phyloP scores from a whole-genome alignment of 2,113 vertebrate genomes.

The Steatornis caripensis region DNA sequence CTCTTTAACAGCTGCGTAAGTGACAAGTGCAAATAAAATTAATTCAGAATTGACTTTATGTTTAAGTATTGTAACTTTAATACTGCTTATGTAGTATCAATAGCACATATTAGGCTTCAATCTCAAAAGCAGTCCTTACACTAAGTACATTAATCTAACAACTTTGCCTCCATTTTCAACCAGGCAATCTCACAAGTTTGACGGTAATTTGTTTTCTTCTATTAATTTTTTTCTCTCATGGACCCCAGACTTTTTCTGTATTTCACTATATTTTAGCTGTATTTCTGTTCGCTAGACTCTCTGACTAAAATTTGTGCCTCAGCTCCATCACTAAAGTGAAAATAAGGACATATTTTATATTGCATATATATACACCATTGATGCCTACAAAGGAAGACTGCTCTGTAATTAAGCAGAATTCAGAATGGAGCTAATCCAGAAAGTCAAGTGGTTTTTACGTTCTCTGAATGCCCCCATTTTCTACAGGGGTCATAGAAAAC shows the following conservation, averaged over 20 bases:
- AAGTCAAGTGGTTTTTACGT: rapidly evolving
- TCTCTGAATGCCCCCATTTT: background rate
- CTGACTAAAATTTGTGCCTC: background rate
- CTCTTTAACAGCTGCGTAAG: background rate
- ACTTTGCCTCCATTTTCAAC: background rate
- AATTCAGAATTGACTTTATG: background rate
- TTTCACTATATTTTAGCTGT: background rate
- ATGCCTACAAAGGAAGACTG: background rate
- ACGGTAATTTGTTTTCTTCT: background rate
- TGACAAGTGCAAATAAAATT: background rate
- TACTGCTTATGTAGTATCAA: background rate
- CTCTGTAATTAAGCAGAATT: background rate
- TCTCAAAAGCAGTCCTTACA: background rate
- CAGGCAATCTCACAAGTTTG: background rate
- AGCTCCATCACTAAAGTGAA: background rate
- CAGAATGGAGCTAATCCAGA: background rate
- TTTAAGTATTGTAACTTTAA: background rate
- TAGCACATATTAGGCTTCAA: background rate
- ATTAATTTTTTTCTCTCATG: background rate
- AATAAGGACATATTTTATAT: background rate
- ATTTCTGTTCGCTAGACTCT: background rate
- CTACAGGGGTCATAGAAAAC: background rate
- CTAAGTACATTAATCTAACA: background rate
- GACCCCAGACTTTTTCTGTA: rapidly evolving
- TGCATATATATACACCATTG: background rate